Evolutionary conservation across 2,888 invertebrate genomes (phyloP), one percentile per base, ranked within the genome.

Genomic region (Platerodrilus igneus): DNA sequence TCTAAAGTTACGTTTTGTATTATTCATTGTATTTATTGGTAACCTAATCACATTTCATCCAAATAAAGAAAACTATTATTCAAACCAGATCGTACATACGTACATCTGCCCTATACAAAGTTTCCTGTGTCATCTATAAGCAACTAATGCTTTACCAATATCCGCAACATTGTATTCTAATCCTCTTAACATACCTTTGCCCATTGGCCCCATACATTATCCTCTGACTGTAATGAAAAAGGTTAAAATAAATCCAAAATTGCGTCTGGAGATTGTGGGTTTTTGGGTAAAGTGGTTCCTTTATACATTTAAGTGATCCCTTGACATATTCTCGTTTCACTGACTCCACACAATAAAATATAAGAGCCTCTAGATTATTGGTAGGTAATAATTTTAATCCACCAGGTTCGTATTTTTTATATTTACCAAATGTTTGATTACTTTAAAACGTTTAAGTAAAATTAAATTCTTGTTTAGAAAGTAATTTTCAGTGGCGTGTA

Each of bases 271-370:
- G 44, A 35, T 42, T 49, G 36, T 33, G 40, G 50, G 37, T 41
- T 48, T 41, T 37, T 31, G 41, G 38, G 37, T 46, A 49, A 51
- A 52, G 50, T 54, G 51, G 43, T 37, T 35, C 21, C 40, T 29
- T 53, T 53, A 46, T 48, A 22, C 19, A 11, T 37, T 47, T 50
- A 51, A 54, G 55, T 53, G 55, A 35, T 49, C 46, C 42, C 50
- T 52, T 55, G 55, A 55, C 53, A 51, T 50, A 41, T 53, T 55
- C 48, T 40, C 48, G 34, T 29, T 39, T 32, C 42, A 38, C 19
- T 50, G 38, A 43, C 23, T 33, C 35, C 28, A 18, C 16, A 40
- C 42, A 47, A 50, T 40, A 18, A 27, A 28, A 25, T 31, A n/a
- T n/a, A n/a, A n/a, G n/a, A n/a, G n/a, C n/a, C n/a, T 26, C 15